Conservation (phyloP, 92 coral and sea anemone species). For the Meandrina meandrites region DNA sequence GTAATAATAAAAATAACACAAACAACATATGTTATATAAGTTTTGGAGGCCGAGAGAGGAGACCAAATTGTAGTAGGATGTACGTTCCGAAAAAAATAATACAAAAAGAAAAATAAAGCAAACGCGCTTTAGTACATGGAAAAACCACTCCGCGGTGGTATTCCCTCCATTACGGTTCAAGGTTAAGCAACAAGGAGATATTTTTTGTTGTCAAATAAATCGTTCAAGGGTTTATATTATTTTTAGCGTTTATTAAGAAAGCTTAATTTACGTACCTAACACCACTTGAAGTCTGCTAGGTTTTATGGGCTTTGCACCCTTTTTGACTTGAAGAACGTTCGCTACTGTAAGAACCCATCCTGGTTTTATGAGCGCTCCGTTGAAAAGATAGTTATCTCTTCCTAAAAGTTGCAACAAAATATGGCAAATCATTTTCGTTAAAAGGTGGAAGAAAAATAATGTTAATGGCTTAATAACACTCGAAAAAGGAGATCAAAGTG, state of each 20-base stretch:
- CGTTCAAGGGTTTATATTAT: neutral
- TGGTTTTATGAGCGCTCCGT: constrained; percentile 82
- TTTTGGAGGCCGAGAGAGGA: no score
- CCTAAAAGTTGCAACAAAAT: constrained; percentile 5
- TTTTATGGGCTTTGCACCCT: constrained; percentile 60
- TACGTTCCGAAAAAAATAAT: neutral
- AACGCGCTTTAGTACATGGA: no score
- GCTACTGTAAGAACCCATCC: constrained; percentile 91
- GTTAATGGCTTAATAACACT: no score
- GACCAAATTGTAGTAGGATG: neutral
- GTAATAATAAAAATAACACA: no score
- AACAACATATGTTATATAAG: no score
- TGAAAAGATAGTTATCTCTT: constrained; percentile 53
- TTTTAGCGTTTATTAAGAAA: neutral
- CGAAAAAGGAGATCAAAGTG: no score
- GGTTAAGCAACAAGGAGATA: no score
- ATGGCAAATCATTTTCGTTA: neutral
- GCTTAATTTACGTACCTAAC: constrained; percentile 62
- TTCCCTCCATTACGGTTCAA: no score
- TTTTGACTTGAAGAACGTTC: constrained; percentile 52
- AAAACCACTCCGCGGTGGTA: no score
- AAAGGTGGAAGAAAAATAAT: no score
- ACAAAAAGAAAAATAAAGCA: no score
- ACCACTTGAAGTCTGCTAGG: constrained; percentile 67
- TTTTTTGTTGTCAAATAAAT: no score